phyloP scores from a whole-genome alignment of 2,113 vertebrate genomes.

The Misgurnus mizolepis region DNA sequence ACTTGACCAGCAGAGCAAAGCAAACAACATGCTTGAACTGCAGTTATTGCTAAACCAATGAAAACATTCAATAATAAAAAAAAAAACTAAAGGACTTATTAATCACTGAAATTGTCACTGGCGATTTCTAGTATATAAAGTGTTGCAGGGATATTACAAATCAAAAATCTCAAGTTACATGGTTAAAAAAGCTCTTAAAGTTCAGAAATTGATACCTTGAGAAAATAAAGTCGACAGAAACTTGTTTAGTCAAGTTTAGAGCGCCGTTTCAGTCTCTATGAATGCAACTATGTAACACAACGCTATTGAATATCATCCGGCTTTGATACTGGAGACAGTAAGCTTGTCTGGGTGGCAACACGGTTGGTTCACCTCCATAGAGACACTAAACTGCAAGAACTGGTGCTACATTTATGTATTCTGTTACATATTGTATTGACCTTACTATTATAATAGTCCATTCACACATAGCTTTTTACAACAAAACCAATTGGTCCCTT shows the following conservation, averaged over 20 bases:
- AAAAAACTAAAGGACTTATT: too few species aligned
- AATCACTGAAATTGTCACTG: too few species aligned
- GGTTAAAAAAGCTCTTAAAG: not conserved
- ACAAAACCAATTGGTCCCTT: constrained; percentile 74
- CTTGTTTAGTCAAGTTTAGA: not conserved
- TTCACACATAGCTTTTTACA: constrained; percentile 28
- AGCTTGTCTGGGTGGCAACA: constrained; percentile 61
- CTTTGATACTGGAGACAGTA: constrained; percentile 13
- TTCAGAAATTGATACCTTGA: constrained; percentile 21
- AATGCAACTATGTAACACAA: not conserved
- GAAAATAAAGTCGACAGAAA: not conserved
- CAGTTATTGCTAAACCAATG: constrained; percentile 68
- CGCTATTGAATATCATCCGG: not conserved
- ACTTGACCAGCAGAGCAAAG: constrained; percentile 53
- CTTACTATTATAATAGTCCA: constrained; percentile 55
- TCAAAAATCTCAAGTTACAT: constrained; percentile 1
- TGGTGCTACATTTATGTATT: constrained; percentile 67
- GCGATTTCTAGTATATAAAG: not conserved
- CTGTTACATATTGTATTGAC: constrained; percentile 57
- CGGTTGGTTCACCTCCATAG: constrained; percentile 50
- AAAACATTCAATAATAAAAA: not conserved
- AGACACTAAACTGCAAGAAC: constrained; percentile 55
- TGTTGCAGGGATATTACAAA: not conserved
- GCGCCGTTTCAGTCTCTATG: not conserved
- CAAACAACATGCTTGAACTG: constrained; percentile 59